phyloP scores from a whole-genome alignment of 2,113 vertebrate genomes.

The Bothrops jararaca region DNA sequence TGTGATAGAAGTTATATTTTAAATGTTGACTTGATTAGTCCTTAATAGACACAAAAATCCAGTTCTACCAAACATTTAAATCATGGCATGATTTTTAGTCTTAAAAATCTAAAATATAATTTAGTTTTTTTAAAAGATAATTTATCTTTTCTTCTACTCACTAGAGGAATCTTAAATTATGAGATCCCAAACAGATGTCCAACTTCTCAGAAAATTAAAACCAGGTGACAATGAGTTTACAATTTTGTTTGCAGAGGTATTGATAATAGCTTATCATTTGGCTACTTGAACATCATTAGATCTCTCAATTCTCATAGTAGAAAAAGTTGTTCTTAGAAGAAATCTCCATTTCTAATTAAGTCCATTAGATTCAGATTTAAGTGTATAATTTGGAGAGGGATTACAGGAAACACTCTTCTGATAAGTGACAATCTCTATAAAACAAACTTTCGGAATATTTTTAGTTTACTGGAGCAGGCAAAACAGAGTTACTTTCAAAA shows the following conservation, averaged over 20 bases:
- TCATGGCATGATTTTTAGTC: background rate
- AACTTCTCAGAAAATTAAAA: background rate
- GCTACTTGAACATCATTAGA: background rate
- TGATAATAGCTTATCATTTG: background rate
- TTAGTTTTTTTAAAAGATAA: no score
- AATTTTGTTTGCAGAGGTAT: background rate
- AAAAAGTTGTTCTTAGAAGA: background rate
- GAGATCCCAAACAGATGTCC: background rate
- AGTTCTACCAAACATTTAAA: background rate
- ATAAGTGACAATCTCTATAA: background rate
- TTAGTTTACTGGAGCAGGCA: background rate
- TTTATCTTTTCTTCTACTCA: background rate
- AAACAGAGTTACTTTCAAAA: background rate
- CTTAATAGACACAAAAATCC: constrained; percentile 22
- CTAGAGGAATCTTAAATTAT: background rate
- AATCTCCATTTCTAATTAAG: background rate
- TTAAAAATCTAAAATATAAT: background rate
- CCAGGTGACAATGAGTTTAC: background rate
- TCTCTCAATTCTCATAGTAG: background rate
- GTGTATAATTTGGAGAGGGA: background rate
- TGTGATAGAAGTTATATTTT: constrained; percentile 18
- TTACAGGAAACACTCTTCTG: background rate
- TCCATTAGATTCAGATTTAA: background rate
- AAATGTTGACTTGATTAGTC: constrained; percentile 26
- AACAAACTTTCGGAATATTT: background rate